Conservation (phyloP, 2,113 vertebrate species). For the Saguinus imperator region DNA sequence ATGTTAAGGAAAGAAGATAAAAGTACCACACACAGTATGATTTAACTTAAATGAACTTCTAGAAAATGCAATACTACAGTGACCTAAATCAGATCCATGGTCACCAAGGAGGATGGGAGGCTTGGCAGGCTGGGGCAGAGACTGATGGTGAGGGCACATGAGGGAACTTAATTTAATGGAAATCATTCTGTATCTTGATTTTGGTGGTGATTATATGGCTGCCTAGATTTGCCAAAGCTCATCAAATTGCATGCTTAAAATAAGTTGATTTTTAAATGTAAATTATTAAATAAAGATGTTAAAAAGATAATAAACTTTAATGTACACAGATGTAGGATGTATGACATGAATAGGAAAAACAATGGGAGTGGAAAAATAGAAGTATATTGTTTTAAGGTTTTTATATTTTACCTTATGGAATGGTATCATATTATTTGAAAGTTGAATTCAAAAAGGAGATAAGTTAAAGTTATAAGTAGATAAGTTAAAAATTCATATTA, state of each 20-base stretch:
- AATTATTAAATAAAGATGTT: neutral
- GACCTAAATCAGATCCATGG: neutral
- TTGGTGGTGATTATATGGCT: neutral
- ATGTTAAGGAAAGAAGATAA: neutral
- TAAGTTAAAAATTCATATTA: neutral
- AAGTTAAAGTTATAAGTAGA: no score
- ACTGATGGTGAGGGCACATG: neutral
- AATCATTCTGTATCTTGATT: neutral
- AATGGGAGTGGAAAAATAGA: neutral
- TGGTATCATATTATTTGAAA: neutral
- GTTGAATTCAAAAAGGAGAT: neutral
- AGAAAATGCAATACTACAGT: neutral
- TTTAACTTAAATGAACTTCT: neutral
- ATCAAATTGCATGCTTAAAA: neutral
- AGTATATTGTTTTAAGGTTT: neutral
- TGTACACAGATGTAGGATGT: neutral
- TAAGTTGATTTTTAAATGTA: neutral
- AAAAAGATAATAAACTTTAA: neutral
- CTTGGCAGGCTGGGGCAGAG: neutral
- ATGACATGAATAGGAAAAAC: neutral
- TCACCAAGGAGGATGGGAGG: neutral
- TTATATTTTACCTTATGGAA: neutral
- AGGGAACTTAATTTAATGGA: neutral
- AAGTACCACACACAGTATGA: neutral
- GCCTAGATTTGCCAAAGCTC: neutral